phyloP scores from a whole-genome alignment of 2,797 vertebrate species.

The Sebastes minor region DNA sequence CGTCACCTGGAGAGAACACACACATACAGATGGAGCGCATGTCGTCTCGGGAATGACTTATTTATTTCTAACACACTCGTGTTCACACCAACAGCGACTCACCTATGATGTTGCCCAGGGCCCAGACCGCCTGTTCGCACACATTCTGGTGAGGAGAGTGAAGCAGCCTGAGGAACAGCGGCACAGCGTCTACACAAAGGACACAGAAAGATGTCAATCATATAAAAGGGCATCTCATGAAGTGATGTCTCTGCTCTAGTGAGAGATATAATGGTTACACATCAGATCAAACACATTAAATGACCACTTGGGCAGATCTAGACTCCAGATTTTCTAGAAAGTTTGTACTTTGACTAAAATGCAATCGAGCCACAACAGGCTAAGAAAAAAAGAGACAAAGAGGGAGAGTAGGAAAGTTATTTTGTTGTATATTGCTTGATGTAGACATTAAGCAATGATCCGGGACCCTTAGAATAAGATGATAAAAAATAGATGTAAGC shows the following conservation, averaged over 20 bases:
- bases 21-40: not conserved
- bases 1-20: slow-evolving; percentile 87
- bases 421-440: not conserved
- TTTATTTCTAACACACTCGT: not conserved
- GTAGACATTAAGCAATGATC: not conserved
- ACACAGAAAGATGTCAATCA: not conserved
- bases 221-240: not conserved
- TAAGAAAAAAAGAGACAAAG: not conserved
- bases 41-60: not conserved
- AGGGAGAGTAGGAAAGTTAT: not conserved
- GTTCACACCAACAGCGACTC: slow-evolving; percentile 56
- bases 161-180: slow-evolving; percentile 95
- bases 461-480: not conserved
- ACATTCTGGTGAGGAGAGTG: slow-evolving; percentile 98
- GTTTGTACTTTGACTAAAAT: not conserved
- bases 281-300: not conserved
- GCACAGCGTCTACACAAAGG: slow-evolving; percentile 90
- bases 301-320: not conserved
- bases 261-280: not conserved
- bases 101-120: slow-evolving; percentile 99
- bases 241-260: too few relatives aligned
- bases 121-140: slow-evolving; percentile 99
- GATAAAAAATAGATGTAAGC: not conserved
- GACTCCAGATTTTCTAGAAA: not conserved
- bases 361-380: not conserved